Evolutionary conservation across 2,113 vertebrate genomes (phyloP), one percentile per base, ranked within the genome.

Genomic region (Siniperca chuatsi): DNA sequence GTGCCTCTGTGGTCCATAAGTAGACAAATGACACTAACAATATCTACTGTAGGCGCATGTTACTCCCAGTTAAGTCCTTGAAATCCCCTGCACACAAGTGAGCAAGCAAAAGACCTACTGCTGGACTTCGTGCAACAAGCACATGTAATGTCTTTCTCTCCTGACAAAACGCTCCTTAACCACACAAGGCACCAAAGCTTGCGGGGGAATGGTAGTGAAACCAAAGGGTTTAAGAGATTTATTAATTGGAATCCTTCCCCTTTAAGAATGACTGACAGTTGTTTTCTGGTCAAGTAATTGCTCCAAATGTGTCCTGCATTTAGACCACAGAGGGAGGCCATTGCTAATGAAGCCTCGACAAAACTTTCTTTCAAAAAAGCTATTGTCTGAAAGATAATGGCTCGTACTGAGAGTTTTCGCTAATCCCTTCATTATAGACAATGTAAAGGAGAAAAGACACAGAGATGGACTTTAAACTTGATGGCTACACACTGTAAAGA

Each of bases 251-350:
- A 95, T 97, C 96, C 97, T 97, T 94, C 95, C 97, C 96, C 94
- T 96, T 97, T 97, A 97, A 97, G 97, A 97, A 97, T 98, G 97
- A 98, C 96, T 97, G 97, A 97, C 97, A 96, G 96, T 95, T 97
- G 96, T 96, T 97, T 96, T 96, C 96, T 96, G 96, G 95, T 95
- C 95, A 96, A 97, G 96, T 97, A 97, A 97, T 98, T 97, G 97
- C 97, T 96, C 96, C 96, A 97, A 97, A 97, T 96, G 96, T 96
- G 94, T 94, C 95, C 95, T 92, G 93, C 93, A 95, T 93, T 95
- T 94, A 93, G 88, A 90, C 93, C 94, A 91, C 95, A 95, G 95
- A 95, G 94, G 94, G 95, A 96, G 95, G 96, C 92, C 96, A 92
- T 93, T 94, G 94, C 92, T 96, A 96, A 96, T 94, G 92, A 96